A percentile compares a stretch with the other conserved stretches of the same genome.
Evolutionary conservation across 2,113 vertebrate genomes (phyloP).

Genomic region (Australoheros scitulus): DNA sequence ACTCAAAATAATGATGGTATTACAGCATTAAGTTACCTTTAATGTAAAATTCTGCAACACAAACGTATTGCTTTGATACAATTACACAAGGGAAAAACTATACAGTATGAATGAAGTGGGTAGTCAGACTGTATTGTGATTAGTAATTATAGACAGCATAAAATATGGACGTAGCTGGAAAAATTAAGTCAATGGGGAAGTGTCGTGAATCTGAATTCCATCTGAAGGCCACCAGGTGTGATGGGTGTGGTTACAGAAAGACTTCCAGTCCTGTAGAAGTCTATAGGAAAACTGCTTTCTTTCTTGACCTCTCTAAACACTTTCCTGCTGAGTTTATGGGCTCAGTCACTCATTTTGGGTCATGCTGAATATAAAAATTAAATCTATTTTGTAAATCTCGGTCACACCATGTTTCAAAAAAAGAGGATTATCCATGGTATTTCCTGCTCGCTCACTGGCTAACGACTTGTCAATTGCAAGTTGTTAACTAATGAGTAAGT

Average conservation of each 20-base stretch:
- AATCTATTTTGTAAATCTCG: too few relatives aligned
- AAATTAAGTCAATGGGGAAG: not conserved
- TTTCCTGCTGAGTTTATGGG: too few relatives aligned
- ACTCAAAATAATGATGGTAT: not conserved
- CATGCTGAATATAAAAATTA: too few relatives aligned
- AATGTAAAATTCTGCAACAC: constrained; percentile 59
- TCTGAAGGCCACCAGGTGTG: not conserved
- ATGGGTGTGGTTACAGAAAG: not conserved
- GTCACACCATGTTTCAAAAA: too few relatives aligned
- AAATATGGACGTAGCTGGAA: not conserved
- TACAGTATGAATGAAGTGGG: constrained; percentile 12
- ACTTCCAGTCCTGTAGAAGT: not conserved
- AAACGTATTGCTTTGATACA: constrained; percentile 25
- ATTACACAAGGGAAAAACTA: constrained; percentile 4
- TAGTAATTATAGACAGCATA: not conserved
- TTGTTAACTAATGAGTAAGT: not conserved
- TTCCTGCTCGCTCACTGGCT: not conserved
- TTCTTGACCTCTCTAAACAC: too few relatives aligned
- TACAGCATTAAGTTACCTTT: constrained; percentile 46
- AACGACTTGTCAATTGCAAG: not conserved
- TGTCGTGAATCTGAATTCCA: not conserved
- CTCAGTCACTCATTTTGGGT: too few relatives aligned
- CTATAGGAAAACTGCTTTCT: too few relatives aligned
- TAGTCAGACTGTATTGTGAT: not conserved
- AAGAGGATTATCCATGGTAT: too few relatives aligned